Evolutionary conservation across 2,888 invertebrate genomes (phyloP), one percentile per base, ranked within the genome.

Genomic region (Agrotis segetum): DNA sequence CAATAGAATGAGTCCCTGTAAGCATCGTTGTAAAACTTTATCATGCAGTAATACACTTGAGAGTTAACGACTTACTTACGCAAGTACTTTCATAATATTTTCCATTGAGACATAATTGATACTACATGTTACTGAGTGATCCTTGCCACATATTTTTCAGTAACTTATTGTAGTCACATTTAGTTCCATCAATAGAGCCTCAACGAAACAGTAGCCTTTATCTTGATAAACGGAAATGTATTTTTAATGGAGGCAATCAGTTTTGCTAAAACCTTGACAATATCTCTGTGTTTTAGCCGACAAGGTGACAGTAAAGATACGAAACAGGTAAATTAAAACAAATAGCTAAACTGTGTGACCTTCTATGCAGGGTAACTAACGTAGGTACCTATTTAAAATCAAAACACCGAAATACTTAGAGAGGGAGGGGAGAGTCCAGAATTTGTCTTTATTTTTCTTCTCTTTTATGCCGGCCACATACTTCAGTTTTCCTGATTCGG

Each of bases 21-120:
- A 61, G 68, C 68, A 49, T 56, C 59, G 19, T 74, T 67, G 56
- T 59, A 65, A 61, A 62, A 77, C 55, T 71, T 64, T 69, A 61
- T 58, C 58, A 61, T 44, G 58, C 34, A 49, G 55, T 44, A 63
- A 70, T 71, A 69, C 71, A 68, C 58, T 61, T 50, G 70, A 52
- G 78, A 64, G 50, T 70, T 29, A 49, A 60, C 50, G 62, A 63
- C 16, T 56, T 63, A 62, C 61, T 68, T 69, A 59, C 49, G 52
- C 53, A 46, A 76, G 40, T 49, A 58, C 49, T 64, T 67, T 49
- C 14, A 46, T 46, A 59, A 49, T 52, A 29, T 52, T 13, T 49
- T 16, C 40, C 7, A 63, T 70, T 47, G 58, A 19, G 17, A 47
- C 29, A 19, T 16, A 40, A 40, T 40, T 40, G 40, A 34, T 40